Percentiles rank a stretch among this genome's conserved stretches.
These are phyloP conservation scores for Bubo blakistoni DNA, from an alignment of 2,113 vertebrate genomes.

Conservation along the genomic window DNA sequence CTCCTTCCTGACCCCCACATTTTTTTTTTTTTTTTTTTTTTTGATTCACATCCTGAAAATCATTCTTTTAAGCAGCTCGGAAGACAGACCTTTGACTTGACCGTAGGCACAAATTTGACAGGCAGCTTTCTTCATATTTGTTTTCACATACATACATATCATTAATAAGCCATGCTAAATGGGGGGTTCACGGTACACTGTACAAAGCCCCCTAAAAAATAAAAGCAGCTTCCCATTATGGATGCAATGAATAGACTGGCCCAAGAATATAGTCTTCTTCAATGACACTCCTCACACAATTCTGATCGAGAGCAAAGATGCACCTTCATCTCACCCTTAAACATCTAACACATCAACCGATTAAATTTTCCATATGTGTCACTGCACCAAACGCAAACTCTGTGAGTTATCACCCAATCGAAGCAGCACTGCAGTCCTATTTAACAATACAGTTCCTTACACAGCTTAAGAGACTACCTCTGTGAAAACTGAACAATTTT, in stretches of 20 bases:
- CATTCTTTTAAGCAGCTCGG: not conserved
- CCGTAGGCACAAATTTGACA: not conserved
- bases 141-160: no score
- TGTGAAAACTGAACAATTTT: rapidly evolving
- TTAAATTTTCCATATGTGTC: rapidly evolving
- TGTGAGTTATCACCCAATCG: rapidly evolving
- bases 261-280: rapidly evolving
- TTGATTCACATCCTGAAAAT: not conserved
- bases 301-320: not conserved
- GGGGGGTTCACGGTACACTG: not conserved
- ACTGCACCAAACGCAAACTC: not conserved
- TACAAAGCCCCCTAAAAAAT: not conserved
- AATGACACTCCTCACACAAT: no score
- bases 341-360: not conserved
- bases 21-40: not conserved
- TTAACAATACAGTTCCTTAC: not conserved
- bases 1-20: rapidly evolving
- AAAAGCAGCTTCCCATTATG: not conserved
- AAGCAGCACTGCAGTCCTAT: not conserved
- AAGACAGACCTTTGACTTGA: not conserved
- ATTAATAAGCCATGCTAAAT: no score
- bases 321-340: not conserved
- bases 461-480: not conserved
- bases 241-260: not conserved
- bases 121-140: not conserved